Evolutionary conservation across 2,888 invertebrate species (phyloP), one percentile per base, ranked within the genome.

Genomic region (Octodonta nipae): DNA sequence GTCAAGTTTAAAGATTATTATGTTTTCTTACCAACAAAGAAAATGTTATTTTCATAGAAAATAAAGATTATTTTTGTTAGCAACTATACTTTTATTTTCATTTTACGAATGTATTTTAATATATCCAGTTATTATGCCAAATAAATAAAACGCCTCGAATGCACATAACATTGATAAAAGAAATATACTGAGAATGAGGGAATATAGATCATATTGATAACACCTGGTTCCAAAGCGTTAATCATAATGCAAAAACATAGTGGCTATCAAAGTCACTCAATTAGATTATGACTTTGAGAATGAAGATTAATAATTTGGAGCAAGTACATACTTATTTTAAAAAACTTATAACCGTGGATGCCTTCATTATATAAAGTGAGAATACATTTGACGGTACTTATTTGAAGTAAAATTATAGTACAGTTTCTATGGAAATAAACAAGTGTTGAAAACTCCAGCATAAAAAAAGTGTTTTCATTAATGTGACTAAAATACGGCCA

Each of bases 231-330:
- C 32, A 20, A 32, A 32, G 16, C 32, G 13, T 17, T 32, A 26
- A 26, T 32, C 25, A 4, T 15, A 32, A 26, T 26, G 26, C 16
- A 32, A 26, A 26, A 11, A 26, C 13, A 26, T 26, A 31, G 26
- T 15, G 10, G 16, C 27, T 32, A 26, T 32, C 16, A 32, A 32
- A 32, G 26, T 32, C 26, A 32, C 32, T 26, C 26, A 32, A 26
- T 32, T 26, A 15, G 26, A 10, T 26, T 32, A 26, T 26, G 11
- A 32, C 26, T 32, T 26, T 32, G 26, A 32, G 5, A 32, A 26
- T 6, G 11, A 26, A 20, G 14, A 15, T 32, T 26, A 32, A 5
- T 26, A 26, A 4, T 20, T 32, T 32, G 26, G 8, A 26, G 32
- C 32, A 32, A 26, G 26, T 32, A 26, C 8, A 32, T 3, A 4